Percentiles rank a stretch among this genome's conserved stretches.
Conservation (phyloP, 2,888 invertebrate genomes). For the Drosophila mimetica region DNA sequence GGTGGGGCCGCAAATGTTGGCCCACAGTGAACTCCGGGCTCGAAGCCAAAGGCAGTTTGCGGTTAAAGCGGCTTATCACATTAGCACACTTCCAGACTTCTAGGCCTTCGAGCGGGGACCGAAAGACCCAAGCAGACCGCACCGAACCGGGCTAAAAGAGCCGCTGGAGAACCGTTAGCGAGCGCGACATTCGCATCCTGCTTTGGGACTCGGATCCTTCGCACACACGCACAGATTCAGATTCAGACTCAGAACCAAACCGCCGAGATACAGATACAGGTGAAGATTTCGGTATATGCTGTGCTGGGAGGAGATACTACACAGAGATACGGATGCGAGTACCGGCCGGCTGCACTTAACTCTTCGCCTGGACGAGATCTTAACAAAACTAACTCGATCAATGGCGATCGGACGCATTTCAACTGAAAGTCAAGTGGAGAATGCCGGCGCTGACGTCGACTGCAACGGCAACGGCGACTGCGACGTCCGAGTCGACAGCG, state of each 20-base stretch:
- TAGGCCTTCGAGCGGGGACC: neutral
- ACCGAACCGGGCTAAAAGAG: constrained; percentile 12
- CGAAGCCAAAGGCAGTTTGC: constrained; percentile 33
- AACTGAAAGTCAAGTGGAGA: constrained; percentile 70
- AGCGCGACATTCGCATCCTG: constrained; percentile 45
- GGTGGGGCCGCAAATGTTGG: constrained; percentile 12
- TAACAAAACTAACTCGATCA: constrained; percentile 83
- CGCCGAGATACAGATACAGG: neutral
- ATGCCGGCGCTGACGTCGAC: constrained; percentile 47
- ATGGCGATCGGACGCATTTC: constrained; percentile 81
- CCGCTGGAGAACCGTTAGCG: constrained; percentile 45
- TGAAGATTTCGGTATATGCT: constrained; percentile 1
- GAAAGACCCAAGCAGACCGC: neutral
- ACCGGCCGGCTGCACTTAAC: constrained; percentile 65
- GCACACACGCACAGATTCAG: constrained; percentile 15
- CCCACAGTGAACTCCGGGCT: constrained; percentile 27
- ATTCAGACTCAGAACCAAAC: neutral
- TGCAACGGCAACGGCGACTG: constrained; percentile 45
- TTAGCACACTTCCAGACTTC: constrained; percentile 42
- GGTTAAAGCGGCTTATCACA: constrained; percentile 49
- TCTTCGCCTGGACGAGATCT: constrained; percentile 81
- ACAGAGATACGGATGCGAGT: constrained; percentile 17
- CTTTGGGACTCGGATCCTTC: constrained; percentile 38
- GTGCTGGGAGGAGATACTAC: neutral
- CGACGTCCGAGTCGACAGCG: constrained; percentile 37